Conservation (phyloP, 2,797 vertebrate species). For the Catostomus latipinnis region DNA sequence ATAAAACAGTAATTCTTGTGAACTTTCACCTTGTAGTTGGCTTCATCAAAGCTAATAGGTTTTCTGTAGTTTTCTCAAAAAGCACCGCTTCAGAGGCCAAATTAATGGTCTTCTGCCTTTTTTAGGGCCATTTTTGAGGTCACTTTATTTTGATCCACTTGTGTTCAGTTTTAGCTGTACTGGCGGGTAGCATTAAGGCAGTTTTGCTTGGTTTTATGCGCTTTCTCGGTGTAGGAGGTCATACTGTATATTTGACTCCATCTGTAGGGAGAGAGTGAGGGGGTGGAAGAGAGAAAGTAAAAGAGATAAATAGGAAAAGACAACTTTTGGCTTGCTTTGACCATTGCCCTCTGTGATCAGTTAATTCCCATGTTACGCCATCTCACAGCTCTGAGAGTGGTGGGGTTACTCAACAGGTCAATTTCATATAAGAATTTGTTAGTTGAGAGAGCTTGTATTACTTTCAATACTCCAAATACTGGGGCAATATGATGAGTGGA, state of each 20-base stretch:
- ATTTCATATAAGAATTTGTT: constrained; percentile 27
- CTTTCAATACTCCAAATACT: not conserved
- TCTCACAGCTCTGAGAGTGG: constrained; percentile 5
- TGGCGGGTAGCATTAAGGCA: not conserved
- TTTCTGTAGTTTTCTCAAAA: constrained; percentile 11
- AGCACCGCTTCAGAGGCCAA: not conserved
- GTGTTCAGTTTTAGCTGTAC: not conserved
- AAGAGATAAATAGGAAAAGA: not conserved
- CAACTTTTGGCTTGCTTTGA: constrained; percentile 12
- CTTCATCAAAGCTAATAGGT: not conserved
- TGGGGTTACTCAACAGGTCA: not conserved
- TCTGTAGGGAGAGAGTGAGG: constrained; percentile 15
- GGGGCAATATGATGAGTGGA: not conserved
- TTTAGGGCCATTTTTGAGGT: not conserved
- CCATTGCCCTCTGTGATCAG: constrained; percentile 16
- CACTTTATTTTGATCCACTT: constrained; percentile 8
- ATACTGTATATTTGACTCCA: constrained; percentile 29
- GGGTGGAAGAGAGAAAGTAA: constrained; percentile 3
- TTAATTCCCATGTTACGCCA: not conserved
- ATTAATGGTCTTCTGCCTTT: constrained; percentile 17
- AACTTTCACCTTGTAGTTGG: not conserved
- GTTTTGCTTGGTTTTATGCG: constrained; percentile 7
- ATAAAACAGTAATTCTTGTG: not conserved
- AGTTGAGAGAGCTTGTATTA: not conserved
- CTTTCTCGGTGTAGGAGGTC: constrained; percentile 6